Evolutionary conservation across 2,797 vertebrate species (phyloP).

Genomic region (Spheniscus humboldti): DNA sequence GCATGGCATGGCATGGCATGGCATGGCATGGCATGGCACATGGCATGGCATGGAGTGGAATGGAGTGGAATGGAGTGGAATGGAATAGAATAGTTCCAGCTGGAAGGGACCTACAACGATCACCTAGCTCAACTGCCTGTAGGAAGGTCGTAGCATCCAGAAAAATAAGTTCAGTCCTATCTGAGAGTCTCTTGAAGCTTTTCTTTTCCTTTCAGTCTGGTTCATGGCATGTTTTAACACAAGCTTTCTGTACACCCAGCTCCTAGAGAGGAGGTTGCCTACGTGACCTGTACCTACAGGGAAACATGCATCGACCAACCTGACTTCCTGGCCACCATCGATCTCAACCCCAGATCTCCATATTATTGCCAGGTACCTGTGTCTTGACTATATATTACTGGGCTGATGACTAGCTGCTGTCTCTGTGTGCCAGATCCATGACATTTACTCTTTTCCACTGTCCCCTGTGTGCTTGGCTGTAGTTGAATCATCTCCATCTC

Average conservation of each 20-base stretch:
- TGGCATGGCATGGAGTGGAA: too few relatives aligned
- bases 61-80: too few relatives aligned
- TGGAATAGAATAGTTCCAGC: too few relatives aligned
- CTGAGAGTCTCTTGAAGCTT: background rate
- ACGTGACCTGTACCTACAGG: conserved; percentile 90
- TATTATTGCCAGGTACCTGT: conserved; percentile 81
- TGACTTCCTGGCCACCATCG: conserved; percentile 89
- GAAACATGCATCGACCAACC: conserved; percentile 78
- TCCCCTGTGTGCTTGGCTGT: background rate
- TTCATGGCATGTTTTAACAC: fast-evolving
- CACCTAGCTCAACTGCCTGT: too few relatives aligned
- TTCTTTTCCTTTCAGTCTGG: fast-evolving
- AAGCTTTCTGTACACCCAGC: background rate
- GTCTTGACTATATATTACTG: fast-evolving
- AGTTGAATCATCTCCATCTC: fast-evolving
- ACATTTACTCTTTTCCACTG: background rate
- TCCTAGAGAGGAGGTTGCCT: conserved; percentile 85
- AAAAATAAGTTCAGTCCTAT: fast-evolving
- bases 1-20: too few relatives aligned
- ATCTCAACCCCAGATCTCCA: conserved; percentile 82
- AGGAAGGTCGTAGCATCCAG: background rate
- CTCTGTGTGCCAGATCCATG: background rate
- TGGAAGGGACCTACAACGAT: too few relatives aligned
- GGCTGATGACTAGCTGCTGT: background rate
- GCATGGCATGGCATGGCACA: too few relatives aligned